Base-by-base conservation (phyloP, 1,140 invertebrate genomes). In the Mactra quadrangularis region DNA sequence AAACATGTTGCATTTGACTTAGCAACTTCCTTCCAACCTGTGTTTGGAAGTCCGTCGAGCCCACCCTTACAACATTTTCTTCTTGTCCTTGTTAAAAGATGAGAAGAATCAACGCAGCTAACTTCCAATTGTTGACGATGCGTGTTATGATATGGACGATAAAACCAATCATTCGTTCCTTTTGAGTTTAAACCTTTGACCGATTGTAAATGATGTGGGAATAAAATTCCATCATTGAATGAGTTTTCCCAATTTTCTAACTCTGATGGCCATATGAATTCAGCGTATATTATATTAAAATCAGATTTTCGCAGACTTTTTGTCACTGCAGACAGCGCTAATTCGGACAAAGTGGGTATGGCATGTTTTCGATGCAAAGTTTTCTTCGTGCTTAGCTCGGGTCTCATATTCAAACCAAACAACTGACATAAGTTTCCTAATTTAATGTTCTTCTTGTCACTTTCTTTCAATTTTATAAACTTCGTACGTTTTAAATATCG, bases 61-160 rank as follows among this genome's bases (percentile, higher is more conserved):
- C 84, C 84, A 35, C 78, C 83, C 64, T 75, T 81, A 35, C 77
- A 85, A 52, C 41, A 31, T 45, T 82, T 82, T 45, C 27, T 53
- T 50, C 52, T 45, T 9, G 45, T 59, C 45, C 66, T 45, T 0
- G 78, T 85, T n/a, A 82, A 35, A 7, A 85, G 38, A 82, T 85
- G 70, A 17, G 83, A 50, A 25, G 76, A 31, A 57, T 85, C 83
- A 55, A 85, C 71, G 22, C 70, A 85, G 25, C 31, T 31, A 19
- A 82, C 84, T 77, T 85, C 78, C n/a, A 47, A 60, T 35, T 85
- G 77, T 25, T 60, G 55, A 41, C 77, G 29, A 31, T 29, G 35
- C 2, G 33, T 13, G 33, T 52, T n/a, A n/a, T n/a, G n/a, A n/a
- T n/a, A n/a, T n/a, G n/a, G n/a, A n/a, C n/a, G n/a, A 55, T 19